These are phyloP conservation scores for Anguilla anguilla DNA, from an alignment of 2,797 vertebrate species.

Conservation along the genomic window DNA sequence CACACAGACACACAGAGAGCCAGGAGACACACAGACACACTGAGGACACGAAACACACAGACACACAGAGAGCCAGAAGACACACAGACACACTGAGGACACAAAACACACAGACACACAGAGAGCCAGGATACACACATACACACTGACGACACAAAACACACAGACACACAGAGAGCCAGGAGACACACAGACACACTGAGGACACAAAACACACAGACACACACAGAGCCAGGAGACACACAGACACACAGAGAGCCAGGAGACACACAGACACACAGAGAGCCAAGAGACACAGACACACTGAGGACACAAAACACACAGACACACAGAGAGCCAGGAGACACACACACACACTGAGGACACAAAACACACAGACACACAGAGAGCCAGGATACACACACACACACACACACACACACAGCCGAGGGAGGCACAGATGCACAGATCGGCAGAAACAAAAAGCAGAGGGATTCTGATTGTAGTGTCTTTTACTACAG, in stretches of 20 bases:
- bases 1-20: background rate
- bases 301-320: background rate
- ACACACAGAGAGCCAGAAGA: background rate
- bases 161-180: background rate
- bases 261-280: background rate
- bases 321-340: background rate
- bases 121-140: background rate
- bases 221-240: background rate
- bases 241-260: background rate
- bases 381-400: too few relatives aligned
- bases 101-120: background rate
- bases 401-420: too few relatives aligned
- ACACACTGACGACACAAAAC: background rate
- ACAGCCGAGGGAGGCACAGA: background rate
- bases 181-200: background rate
- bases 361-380: background rate
- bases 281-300: background rate
- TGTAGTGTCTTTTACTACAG: slow-evolving; percentile 65
- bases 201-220: background rate
- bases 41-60: background rate
- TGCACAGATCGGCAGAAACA: background rate
- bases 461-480: background rate
- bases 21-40: background rate
- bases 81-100: background rate
- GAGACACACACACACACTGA: background rate